Evolutionary conservation across 2,888 invertebrate genomes (phyloP), one percentile per base, ranked within the genome.

Genomic region (Diarsia mendica): DNA sequence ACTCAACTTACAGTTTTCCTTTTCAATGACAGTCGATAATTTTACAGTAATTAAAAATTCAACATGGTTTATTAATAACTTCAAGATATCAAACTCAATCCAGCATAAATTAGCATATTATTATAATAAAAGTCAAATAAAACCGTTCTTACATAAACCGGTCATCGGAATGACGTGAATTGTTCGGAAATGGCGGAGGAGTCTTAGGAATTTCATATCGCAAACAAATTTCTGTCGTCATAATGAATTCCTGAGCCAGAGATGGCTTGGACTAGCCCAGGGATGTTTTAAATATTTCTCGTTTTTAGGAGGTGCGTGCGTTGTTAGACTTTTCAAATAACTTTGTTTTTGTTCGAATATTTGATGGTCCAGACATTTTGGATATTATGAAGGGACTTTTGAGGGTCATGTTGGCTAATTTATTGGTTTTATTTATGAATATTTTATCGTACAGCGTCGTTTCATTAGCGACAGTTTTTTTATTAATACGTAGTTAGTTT

Each of bases 141-240:
- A 86, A 87, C 51, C 76, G 70, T 75, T 74, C 61, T 75, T 82
- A 83, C 75, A 75, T 80, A 83, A 88, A 88, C 85, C 85, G 86
- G 85, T 85, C 85, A 86, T 67, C 83, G 84, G 80, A 77, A 90
- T 89, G 88, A 87, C 85, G 79, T 75, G 86, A 90, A 92, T 91
- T 91, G 88, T 91, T 91, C 79, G 85, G 83, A 89, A 91, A 92
- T 89, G 87, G 79, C 87, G 77, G 84, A 88, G 87, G 88, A 91
- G 87, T 91, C 92, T 91, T 86, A 88, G 90, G 94, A 94, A 95
- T 94, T 95, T 94, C 93, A 94, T 94, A 94, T 94, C 90, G 90
- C 91, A 93, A 93, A 94, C 92, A 92, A 93, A 94, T 93, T 94
- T 93, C 90, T 89, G 89, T 86, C 88, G 86, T 92, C 88, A 90